phyloP scores from a whole-genome alignment of 2,113 vertebrate genomes.

The Fulmarus glacialis region DNA sequence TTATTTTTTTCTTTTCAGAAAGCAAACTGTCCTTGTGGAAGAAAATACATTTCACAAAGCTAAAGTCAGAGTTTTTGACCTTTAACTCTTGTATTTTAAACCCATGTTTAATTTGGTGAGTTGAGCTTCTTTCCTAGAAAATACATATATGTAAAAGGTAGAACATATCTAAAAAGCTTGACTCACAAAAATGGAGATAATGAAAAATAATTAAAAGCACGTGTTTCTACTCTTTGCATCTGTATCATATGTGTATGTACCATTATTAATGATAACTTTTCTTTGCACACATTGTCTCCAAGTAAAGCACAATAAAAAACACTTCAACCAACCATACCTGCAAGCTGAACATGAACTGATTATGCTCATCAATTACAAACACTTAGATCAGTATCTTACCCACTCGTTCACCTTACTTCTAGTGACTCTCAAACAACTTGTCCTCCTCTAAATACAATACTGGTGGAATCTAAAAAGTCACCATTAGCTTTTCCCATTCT shows the following conservation, averaged over 20 bases:
- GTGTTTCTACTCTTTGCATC: not conserved
- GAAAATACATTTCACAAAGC: not conserved
- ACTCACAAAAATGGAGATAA: not conserved
- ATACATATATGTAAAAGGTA: not conserved
- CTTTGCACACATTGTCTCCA: not conserved
- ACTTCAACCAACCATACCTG: not conserved
- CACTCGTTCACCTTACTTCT: not conserved
- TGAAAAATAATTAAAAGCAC: not conserved
- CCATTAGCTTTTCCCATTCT: not conserved
- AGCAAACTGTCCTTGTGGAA: not conserved
- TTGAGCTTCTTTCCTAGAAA: not conserved
- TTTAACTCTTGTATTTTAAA: not conserved
- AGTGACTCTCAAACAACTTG: not conserved
- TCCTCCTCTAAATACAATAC: not conserved
- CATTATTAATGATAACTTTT: not conserved
- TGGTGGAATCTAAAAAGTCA: not conserved
- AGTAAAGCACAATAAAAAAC: not conserved
- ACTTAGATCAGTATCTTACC: not conserved
- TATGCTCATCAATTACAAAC: not conserved
- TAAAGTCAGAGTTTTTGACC: not conserved
- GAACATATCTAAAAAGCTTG: not conserved
- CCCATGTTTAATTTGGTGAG: not conserved
- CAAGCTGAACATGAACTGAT: not conserved
- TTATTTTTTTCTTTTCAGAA: not conserved
- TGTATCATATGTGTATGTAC: not conserved